Evolutionary conservation across 1,140 invertebrate genomes (phyloP).

Genomic region (Portunus trituberculatus): DNA sequence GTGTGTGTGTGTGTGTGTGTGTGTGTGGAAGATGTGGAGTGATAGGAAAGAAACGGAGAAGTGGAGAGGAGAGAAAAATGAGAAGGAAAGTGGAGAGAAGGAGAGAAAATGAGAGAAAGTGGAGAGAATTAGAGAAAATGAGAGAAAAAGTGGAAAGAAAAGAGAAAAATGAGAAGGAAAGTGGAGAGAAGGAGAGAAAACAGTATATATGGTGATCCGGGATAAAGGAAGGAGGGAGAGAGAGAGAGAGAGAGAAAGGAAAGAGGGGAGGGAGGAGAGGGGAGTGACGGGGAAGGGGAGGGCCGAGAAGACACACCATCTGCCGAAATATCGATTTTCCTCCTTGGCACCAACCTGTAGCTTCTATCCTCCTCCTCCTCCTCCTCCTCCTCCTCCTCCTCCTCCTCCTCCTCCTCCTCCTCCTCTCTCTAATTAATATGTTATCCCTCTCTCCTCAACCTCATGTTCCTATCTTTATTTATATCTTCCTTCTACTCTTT

Average conservation of each 20-base stretch:
- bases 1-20: constrained; percentile 2
- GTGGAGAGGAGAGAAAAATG: too few relatives aligned
- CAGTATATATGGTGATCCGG: not conserved
- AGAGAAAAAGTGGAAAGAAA: not conserved
- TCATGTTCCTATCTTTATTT: not conserved
- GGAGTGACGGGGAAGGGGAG: not conserved
- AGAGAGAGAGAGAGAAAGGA: not conserved
- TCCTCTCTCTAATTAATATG: not conserved
- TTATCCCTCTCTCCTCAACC: not conserved
- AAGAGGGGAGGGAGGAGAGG: not conserved
- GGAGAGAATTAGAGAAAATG: not conserved
- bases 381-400: not conserved
- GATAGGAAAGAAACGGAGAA: too few relatives aligned
- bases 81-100: not conserved
- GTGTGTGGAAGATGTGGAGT: not conserved
- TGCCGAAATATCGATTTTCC: not conserved
- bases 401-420: not conserved
- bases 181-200: too few relatives aligned
- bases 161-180: too few relatives aligned
- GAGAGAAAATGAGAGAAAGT: not conserved
- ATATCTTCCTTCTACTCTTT: not conserved
- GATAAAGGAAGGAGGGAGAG: not conserved
- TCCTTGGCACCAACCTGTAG: not conserved
- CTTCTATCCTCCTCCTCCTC: not conserved
- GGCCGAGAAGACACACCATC: not conserved